Conservation (phyloP, 2,797 vertebrate genomes). For the Pyrrhura leucotis region DNA sequence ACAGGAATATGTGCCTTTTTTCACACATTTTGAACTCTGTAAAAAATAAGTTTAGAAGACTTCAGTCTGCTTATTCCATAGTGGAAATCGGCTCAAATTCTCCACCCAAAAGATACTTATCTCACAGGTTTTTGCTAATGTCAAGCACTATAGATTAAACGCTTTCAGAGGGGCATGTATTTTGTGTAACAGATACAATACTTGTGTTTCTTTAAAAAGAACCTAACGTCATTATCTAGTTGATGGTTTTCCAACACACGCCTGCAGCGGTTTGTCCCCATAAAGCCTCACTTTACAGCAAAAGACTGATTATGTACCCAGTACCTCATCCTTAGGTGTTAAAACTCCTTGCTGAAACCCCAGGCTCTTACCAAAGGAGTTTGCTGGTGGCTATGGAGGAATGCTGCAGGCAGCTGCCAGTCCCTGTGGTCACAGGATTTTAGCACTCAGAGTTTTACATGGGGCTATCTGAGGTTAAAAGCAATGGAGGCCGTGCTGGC, state of each 20-base stretch:
- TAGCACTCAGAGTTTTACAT: not conserved
- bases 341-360: not conserved
- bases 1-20: conserved; percentile 5
- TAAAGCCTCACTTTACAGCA: not conserved
- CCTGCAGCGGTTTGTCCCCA: not conserved
- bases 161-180: not conserved
- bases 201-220: not conserved
- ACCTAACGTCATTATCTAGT: not conserved
- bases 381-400: accelerated
- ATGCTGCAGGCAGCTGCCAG: accelerated
- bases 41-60: not conserved
- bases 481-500: not conserved
- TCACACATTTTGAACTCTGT: not conserved
- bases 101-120: not conserved
- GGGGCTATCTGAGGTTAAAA: not conserved
- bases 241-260: not conserved
- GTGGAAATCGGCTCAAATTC: not conserved
- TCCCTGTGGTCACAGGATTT: not conserved
- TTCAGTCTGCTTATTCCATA: not conserved
- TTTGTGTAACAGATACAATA: not conserved
- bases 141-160: not conserved
- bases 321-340: not conserved
- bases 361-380: not conserved
- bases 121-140: not conserved
- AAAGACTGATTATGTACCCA: not conserved